Evolutionary conservation across 92 coral and sea anemone species (phyloP).

Genomic region (Epizoanthus stellaris): DNA sequence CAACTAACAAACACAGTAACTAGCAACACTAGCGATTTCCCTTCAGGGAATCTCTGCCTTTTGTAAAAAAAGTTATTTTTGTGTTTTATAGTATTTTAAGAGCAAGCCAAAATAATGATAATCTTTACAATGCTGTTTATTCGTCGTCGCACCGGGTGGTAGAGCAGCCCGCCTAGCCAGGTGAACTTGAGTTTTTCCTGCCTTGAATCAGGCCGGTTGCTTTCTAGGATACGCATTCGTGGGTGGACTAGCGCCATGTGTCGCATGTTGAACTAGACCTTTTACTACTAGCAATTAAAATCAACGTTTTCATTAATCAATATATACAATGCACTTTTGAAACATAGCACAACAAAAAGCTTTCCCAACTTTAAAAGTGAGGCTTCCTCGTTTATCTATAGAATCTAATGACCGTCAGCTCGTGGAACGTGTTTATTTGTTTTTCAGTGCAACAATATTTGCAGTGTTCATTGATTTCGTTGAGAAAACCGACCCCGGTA

Average conservation of each 20-base stretch:
- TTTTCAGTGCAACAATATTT: too few relatives aligned
- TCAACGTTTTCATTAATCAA: not conserved
- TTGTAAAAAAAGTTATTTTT: not conserved
- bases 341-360: too few relatives aligned
- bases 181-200: not conserved
- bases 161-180: not conserved
- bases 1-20: not conserved
- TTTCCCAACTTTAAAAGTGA: too few relatives aligned
- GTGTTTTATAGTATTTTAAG: constrained; percentile 9
- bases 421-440: too few relatives aligned
- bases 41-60: not conserved
- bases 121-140: not conserved
- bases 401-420: too few relatives aligned
- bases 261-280: not conserved
- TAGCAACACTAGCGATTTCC: not conserved
- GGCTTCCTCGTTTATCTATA: too few relatives aligned
- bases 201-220: not conserved
- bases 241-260: constrained; percentile 7
- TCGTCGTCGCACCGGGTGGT: constrained; percentile 4
- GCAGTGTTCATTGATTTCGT: too few relatives aligned
- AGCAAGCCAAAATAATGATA: not conserved
- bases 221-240: not conserved
- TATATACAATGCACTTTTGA: too few relatives aligned
- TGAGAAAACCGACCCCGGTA: too few relatives aligned
- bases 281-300: not conserved